Conservation (phyloP, 2,113 vertebrate genomes). For the Hystrix cristata region DNA sequence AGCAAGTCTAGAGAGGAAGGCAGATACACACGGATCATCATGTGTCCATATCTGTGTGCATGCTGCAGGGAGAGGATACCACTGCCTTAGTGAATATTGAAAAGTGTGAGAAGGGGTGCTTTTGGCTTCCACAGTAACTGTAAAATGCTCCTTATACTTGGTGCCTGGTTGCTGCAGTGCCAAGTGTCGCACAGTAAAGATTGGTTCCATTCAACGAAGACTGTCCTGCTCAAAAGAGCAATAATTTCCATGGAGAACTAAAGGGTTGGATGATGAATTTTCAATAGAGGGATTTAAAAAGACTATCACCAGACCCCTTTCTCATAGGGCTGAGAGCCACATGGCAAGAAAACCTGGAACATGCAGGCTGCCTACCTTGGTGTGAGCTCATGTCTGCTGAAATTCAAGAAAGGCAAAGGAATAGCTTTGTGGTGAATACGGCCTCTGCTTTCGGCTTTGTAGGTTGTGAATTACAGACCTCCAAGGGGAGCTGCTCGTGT, state of each 20-base stretch:
- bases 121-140: background rate
- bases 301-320: background rate
- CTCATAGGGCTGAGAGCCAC: background rate
- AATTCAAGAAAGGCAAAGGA: background rate
- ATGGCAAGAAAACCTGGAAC: background rate
- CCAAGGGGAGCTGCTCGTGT: background rate
- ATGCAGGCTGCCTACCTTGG: background rate
- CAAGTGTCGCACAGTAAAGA: background rate
- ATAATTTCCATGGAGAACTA: background rate
- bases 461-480: background rate
- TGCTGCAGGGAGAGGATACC: background rate
- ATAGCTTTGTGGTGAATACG: background rate
- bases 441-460: background rate
- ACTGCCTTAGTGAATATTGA: background rate
- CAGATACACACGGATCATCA: background rate
- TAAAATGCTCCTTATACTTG: background rate
- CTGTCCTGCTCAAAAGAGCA: background rate
- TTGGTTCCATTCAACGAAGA: background rate
- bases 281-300: background rate
- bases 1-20: background rate
- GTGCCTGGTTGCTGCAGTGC: background rate
- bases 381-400: background rate
- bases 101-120: background rate
- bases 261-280: background rate
- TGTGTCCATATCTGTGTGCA: background rate